A percentile compares a stretch with the other conserved stretches of the same genome.
phyloP scores from a whole-genome alignment of 2,888 invertebrate species.

The Brachynemurus nebulosus region DNA sequence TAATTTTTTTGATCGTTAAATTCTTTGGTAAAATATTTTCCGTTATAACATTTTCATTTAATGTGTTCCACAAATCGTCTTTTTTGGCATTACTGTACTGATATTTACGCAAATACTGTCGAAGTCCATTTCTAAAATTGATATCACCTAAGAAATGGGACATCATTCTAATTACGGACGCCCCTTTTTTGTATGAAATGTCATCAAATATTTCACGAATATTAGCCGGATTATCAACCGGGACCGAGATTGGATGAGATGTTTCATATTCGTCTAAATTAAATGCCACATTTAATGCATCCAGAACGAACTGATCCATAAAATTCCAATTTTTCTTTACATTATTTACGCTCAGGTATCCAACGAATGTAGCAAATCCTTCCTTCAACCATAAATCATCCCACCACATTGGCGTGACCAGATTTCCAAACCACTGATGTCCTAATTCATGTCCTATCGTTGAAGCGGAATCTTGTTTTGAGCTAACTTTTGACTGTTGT shows the following conservation, averaged over 20 bases:
- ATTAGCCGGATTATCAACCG: slow-evolving; percentile 43
- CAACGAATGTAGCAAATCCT: slow-evolving; percentile 56
- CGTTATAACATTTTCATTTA: slow-evolving; percentile 41
- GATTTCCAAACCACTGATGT: slow-evolving; percentile 66
- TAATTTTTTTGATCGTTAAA: slow-evolving; percentile 40
- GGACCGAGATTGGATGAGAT: slow-evolving; percentile 50
- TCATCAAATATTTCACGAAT: slow-evolving; percentile 54
- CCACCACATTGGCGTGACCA: slow-evolving; percentile 59
- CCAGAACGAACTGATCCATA: slow-evolving; percentile 38
- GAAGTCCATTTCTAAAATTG: slow-evolving; percentile 39
- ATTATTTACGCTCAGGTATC: slow-evolving; percentile 39
- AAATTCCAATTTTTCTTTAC: slow-evolving; percentile 46
- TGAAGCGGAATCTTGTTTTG: slow-evolving; percentile 38
- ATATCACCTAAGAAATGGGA: slow-evolving; percentile 50
- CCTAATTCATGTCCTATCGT: slow-evolving; percentile 54
- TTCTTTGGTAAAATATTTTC: slow-evolving; percentile 27
- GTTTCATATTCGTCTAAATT: slow-evolving; percentile 43
- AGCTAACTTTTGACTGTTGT: slow-evolving; percentile 33
- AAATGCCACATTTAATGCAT: slow-evolving; percentile 42
- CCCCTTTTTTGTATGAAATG: slow-evolving; percentile 61
- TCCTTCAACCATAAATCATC: slow-evolving; percentile 57
- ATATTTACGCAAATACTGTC: slow-evolving; percentile 35
- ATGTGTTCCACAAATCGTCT: slow-evolving; percentile 50
- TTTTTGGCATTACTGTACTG: slow-evolving; percentile 47
- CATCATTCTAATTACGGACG: slow-evolving; percentile 59